phyloP scores from a whole-genome alignment of 2,888 invertebrate genomes.

The Dolichopus griseipennis region DNA sequence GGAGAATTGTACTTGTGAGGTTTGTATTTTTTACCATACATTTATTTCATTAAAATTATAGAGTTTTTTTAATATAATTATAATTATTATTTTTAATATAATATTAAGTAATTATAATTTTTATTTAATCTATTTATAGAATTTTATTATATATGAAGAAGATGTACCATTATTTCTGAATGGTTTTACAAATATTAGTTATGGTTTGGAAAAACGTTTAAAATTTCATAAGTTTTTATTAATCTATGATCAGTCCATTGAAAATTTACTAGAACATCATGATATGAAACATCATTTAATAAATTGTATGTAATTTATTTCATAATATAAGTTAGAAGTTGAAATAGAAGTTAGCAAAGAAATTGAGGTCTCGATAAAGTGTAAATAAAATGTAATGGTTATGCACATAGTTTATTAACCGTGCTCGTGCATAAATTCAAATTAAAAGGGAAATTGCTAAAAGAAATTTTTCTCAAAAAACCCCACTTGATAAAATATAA shows the following conservation, averaged over 20 bases:
- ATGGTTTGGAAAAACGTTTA: constrained; percentile 36
- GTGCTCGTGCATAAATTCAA: no score
- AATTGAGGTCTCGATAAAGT: no score
- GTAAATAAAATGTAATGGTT: no score
- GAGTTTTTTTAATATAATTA: no score
- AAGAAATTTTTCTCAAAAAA: no score
- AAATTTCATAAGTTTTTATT: constrained; percentile 33
- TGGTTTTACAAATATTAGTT: constrained; percentile 30
- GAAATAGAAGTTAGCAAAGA: no score
- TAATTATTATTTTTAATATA: no score
- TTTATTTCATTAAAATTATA: not conserved
- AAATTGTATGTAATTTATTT: constrained; percentile 25
- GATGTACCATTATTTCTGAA: constrained; percentile 29
- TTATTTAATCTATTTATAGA: constrained; percentile 23
- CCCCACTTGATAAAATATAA: no score
- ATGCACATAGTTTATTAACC: no score
- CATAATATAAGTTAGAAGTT: no score
- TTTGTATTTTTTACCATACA: constrained; percentile 19
- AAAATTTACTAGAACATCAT: constrained; percentile 15
- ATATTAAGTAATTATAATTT: not conserved
- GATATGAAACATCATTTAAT: constrained; percentile 28
- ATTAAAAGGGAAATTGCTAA: no score
- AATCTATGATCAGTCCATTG: constrained; percentile 19
- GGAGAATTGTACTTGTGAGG: constrained; percentile 35
- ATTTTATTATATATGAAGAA: constrained; percentile 33